These are phyloP conservation scores for Volucella inanis DNA, from an alignment of 2,888 invertebrate genomes.

Conservation along the genomic window DNA sequence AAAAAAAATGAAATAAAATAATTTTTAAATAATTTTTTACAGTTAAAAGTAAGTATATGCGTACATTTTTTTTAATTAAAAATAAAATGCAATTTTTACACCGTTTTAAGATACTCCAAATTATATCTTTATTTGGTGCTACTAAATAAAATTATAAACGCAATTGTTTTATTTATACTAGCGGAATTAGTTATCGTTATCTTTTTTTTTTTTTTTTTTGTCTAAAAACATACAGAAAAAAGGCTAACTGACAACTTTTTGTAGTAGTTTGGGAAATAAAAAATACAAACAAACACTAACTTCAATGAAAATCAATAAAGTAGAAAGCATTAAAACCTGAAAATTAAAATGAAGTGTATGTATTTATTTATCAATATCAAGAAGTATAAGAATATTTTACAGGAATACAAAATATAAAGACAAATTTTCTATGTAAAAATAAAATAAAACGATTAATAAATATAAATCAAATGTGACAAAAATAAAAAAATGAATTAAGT, in stretches of 20 bases:
- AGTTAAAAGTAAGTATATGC: constrained; percentile 40
- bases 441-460: constrained; percentile 36
- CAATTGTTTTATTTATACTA: constrained; percentile 24
- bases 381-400: constrained; percentile 53
- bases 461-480: constrained; percentile 24
- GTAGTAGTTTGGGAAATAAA: constrained; percentile 44
- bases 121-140: constrained; percentile 60
- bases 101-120: constrained; percentile 39
- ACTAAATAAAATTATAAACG: constrained; percentile 48
- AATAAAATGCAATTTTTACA: constrained; percentile 26
- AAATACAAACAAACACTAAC: background rate
- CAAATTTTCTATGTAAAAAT: constrained; percentile 67
- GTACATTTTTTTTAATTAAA: constrained; percentile 28
- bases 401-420: constrained; percentile 44
- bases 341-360: constrained; percentile 32
- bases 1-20: constrained; percentile 26
- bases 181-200: constrained; percentile 15
- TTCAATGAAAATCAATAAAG: constrained; percentile 15
- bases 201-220: too few relatives aligned
- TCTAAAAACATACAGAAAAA: constrained; percentile 18
- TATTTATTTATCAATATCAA: constrained; percentile 35
- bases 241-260: constrained; percentile 20
- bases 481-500: constrained; percentile 31
- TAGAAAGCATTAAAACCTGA: background rate
- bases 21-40: constrained; percentile 37